These are phyloP conservation scores for Paragorgia papillata DNA, from an alignment of 92 coral and sea anemone genomes.

Conservation along the genomic window DNA sequence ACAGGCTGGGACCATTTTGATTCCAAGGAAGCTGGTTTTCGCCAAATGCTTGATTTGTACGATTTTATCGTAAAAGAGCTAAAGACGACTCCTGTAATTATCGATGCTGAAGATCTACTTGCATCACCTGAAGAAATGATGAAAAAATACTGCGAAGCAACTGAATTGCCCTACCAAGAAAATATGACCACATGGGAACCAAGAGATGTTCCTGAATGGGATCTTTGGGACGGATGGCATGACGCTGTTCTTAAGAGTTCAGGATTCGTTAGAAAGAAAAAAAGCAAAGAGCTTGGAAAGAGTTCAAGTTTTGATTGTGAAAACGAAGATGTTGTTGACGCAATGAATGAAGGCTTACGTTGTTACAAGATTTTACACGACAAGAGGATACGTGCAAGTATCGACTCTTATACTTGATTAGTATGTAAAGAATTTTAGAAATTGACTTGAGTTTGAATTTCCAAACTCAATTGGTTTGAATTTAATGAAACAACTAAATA, in stretches of 20 bases:
- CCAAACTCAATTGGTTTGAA: background rate
- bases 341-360: slow-evolving; percentile 53
- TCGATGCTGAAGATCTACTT: slow-evolving; percentile 92
- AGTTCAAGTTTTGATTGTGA: slow-evolving; percentile 21
- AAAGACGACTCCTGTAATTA: slow-evolving; percentile 71
- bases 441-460: background rate
- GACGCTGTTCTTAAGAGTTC: slow-evolving; percentile 86
- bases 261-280: slow-evolving; percentile 56
- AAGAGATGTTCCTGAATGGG: slow-evolving; percentile 82
- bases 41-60: slow-evolving; percentile 81
- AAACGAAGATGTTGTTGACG: slow-evolving; percentile 57
- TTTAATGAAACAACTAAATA: too few relatives aligned
- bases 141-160: slow-evolving; percentile 87
- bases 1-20: slow-evolving; percentile 97
- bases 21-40: slow-evolving; percentile 84
- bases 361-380: slow-evolving; percentile 64
- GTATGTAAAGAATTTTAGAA: background rate
- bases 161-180: slow-evolving; percentile 73
- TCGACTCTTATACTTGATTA: background rate
- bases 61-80: slow-evolving; percentile 70
- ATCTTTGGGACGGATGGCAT: slow-evolving; percentile 92
- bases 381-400: slow-evolving; percentile 36
- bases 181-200: slow-evolving; percentile 95
- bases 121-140: slow-evolving; percentile 75
- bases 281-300: slow-evolving; percentile 22